A percentile compares a stretch with the other conserved stretches of the same genome.
These are phyloP conservation scores for Archegozetes longisetosus DNA, from an alignment of 1,140 invertebrate genomes.

Conservation along the genomic window DNA sequence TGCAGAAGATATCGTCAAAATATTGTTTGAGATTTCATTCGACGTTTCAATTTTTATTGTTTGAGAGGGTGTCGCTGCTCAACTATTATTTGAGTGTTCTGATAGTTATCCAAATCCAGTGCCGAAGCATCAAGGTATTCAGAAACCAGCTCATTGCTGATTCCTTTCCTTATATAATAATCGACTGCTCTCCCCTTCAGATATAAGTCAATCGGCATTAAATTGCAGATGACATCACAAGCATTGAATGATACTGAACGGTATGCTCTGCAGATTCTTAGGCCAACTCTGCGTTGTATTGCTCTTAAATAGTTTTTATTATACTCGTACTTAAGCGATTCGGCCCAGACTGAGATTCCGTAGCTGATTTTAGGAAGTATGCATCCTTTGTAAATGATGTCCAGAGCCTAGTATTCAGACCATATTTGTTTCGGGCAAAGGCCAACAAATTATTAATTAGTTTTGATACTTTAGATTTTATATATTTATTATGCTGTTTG, in stretches of 20 bases:
- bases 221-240: neutral
- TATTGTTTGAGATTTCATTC: too few species aligned
- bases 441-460: neutral
- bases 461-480: neutral
- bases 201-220: constrained; percentile 2
- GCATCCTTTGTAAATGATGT: neutral
- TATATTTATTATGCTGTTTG: neutral
- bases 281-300: neutral
- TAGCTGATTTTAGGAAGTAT: neutral
- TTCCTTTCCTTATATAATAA: neutral
- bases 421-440: neutral
- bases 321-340: neutral
- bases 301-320: neutral
- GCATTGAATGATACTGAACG: neutral
- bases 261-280: constrained; percentile 3
- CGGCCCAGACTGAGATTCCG: neutral
- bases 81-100: too few species aligned
- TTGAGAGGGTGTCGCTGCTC: too few species aligned
- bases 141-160: neutral
- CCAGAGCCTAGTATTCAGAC: neutral
- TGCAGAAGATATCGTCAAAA: too few species aligned
- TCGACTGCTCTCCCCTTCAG: neutral
- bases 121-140: neutral
- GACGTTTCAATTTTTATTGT: too few species aligned
- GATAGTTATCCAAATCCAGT: too few species aligned